Evolutionary conservation across 1,140 invertebrate species (phyloP).

Genomic region (Musca domestica): DNA sequence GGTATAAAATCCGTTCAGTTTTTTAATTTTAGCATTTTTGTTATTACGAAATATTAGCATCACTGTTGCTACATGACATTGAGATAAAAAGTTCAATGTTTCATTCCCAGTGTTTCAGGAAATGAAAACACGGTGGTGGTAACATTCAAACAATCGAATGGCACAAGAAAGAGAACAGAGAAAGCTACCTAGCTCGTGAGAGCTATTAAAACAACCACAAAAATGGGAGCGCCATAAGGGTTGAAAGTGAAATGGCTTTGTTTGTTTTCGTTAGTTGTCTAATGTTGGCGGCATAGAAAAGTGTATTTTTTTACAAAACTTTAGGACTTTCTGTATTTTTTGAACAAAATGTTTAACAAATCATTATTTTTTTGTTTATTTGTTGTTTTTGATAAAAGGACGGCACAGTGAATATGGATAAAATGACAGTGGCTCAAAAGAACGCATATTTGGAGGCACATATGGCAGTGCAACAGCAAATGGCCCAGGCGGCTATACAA

Average conservation of each 20-base stretch:
- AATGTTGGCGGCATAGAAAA: not conserved
- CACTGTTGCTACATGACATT: not conserved
- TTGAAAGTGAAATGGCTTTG: not conserved
- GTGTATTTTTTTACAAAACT: not conserved
- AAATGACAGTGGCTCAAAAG: constrained; percentile 70
- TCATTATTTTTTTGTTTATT: not conserved
- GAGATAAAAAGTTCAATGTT: not conserved
- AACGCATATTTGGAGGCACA: constrained; percentile 70
- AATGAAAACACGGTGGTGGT: not conserved
- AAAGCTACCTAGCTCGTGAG: not conserved
- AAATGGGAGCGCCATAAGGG: not conserved
- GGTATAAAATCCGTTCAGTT: too few relatives aligned
- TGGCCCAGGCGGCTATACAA: constrained; percentile 69
- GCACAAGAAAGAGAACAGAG: not conserved
- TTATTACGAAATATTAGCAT: too few relatives aligned
- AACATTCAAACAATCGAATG: too few relatives aligned
- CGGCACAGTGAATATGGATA: constrained; percentile 66
- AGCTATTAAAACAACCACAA: not conserved
- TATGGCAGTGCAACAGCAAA: constrained; percentile 74
- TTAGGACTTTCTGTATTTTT: not conserved
- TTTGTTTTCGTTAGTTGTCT: not conserved
- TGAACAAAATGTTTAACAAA: not conserved
- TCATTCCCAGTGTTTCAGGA: not conserved
- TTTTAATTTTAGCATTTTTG: too few relatives aligned
- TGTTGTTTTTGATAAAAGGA: constrained; percentile 48